These are phyloP conservation scores for Onychomys torridus DNA, from an alignment of 2,797 vertebrate species.

Conservation along the genomic window DNA sequence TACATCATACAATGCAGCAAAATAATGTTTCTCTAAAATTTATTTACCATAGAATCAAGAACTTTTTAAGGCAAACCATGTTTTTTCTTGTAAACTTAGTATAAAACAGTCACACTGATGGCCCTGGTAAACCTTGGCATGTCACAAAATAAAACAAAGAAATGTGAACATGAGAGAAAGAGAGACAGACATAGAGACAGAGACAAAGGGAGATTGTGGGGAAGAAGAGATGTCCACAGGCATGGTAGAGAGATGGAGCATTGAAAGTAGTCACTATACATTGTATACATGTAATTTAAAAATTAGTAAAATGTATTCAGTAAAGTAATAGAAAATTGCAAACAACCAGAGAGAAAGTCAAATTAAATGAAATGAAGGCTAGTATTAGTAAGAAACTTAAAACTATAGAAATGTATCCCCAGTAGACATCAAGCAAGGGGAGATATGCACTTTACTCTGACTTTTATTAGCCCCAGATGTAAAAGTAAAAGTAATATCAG, in stretches of 20 bases:
- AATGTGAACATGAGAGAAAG: background rate
- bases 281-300: background rate
- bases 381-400: background rate
- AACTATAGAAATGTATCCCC: background rate
- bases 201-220: background rate
- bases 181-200: background rate
- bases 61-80: background rate
- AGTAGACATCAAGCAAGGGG: background rate
- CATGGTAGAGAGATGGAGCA: background rate
- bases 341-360: background rate
- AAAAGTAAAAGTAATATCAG: background rate
- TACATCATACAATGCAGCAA: conserved; percentile 22
- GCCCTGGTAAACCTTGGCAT: background rate
- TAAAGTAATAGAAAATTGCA: background rate
- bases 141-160: background rate
- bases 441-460: background rate
- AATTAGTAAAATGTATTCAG: background rate
- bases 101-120: background rate
- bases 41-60: background rate
- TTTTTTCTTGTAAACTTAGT: background rate
- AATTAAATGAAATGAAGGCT: background rate
- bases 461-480: background rate
- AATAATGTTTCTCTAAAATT: background rate
- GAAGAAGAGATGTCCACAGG: background rate
- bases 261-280: background rate